phyloP scores from a whole-genome alignment of 2,113 vertebrate species.

The Periophthalmus modestus region DNA sequence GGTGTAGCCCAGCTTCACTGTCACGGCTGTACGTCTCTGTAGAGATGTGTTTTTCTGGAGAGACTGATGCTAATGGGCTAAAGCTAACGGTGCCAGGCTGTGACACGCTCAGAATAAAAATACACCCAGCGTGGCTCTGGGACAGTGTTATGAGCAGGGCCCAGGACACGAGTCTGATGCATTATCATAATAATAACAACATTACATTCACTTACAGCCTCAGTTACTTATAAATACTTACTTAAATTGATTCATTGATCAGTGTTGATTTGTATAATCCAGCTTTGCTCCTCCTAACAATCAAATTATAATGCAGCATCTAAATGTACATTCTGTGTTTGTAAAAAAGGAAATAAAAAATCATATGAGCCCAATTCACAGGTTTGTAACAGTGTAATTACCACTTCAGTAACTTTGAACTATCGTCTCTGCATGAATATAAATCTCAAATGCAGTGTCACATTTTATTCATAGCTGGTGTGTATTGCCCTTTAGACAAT shows the following conservation, averaged over 20 bases:
- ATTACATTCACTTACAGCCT: background rate
- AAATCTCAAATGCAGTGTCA: background rate
- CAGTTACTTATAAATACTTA: background rate
- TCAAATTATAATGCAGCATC: too few species aligned
- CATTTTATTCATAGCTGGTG: background rate
- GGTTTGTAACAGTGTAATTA: background rate
- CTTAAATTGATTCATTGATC: background rate
- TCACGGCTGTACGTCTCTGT: background rate
- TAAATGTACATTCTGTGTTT: too few species aligned
- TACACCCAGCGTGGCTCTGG: conserved; percentile 12
- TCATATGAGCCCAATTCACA: background rate
- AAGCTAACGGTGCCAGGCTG: conserved; percentile 45
- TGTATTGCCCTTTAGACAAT: background rate
- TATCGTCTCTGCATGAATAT: too few species aligned
- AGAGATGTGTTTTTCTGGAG: background rate
- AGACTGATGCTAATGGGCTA: conserved; percentile 19
- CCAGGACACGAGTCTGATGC: background rate
- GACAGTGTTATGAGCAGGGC: background rate
- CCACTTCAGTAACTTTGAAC: too few species aligned
- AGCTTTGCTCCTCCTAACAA: too few species aligned
- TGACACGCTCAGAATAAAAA: conserved; percentile 17
- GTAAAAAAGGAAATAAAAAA: too few species aligned
- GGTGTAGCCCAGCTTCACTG: conserved; percentile 10
- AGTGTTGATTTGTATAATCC: too few species aligned
- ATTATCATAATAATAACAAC: background rate